Percentiles rank a stretch among this genome's conserved stretches.
phyloP scores from a whole-genome alignment of 2,888 invertebrate genomes.

The Ophion obscuratus region DNA sequence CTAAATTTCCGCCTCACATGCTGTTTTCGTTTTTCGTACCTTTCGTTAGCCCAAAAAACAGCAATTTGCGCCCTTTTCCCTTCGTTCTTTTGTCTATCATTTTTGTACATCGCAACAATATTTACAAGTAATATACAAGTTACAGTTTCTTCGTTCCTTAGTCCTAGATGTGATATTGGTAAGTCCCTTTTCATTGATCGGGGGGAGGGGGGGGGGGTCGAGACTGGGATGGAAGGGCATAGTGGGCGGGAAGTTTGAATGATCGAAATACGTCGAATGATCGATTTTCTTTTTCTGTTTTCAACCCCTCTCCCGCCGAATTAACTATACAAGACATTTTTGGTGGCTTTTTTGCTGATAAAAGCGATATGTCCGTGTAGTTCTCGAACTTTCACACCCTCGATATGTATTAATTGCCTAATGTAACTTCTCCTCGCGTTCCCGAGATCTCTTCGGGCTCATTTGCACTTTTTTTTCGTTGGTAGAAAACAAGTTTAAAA shows the following conservation, averaged over 20 bases:
- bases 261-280: conserved; percentile 75
- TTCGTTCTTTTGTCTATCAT: conserved; percentile 57
- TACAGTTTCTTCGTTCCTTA: conserved; percentile 71
- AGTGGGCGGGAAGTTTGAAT: conserved; percentile 73
- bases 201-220: conserved; percentile 51
- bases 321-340: conserved; percentile 73
- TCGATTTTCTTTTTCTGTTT: conserved; percentile 16
- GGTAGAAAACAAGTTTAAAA: conserved; percentile 19
- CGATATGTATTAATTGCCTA: conserved; percentile 76
- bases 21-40: conserved; percentile 67
- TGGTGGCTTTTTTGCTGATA: conserved; percentile 64
- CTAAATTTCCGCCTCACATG: conserved; percentile 67
- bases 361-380: conserved; percentile 81
- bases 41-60: conserved; percentile 75
- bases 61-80: conserved; percentile 52
- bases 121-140: conserved; percentile 83
- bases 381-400: conserved; percentile 65
- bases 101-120: conserved; percentile 82
- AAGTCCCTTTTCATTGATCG: conserved; percentile 73
- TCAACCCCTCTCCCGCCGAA: conserved; percentile 67
- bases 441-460: conserved; percentile 39
- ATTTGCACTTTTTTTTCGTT: conserved; percentile 43
- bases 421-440: conserved; percentile 39
- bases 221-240: conserved; percentile 35
- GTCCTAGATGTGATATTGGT: conserved; percentile 73